Percentiles rank a stretch among this genome's conserved stretches.
Evolutionary conservation across 1,140 invertebrate genomes (phyloP).

Genomic region (Sycobia sp.): DNA sequence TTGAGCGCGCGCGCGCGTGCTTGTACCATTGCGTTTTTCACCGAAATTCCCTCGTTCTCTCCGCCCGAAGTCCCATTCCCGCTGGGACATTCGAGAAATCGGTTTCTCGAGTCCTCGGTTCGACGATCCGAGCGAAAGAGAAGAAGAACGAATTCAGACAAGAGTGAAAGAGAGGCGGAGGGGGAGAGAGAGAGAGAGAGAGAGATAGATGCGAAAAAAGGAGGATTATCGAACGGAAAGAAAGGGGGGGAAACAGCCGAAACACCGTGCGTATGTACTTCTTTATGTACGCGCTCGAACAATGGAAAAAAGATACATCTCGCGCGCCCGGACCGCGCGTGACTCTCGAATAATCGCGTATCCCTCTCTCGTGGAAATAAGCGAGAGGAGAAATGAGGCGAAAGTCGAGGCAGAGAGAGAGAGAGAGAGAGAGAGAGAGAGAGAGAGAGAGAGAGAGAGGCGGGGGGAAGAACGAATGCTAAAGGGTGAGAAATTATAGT

Average conservation of each 20-base stretch:
- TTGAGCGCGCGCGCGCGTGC: too few relatives aligned
- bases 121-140: slow-evolving; percentile 1
- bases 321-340: too few relatives aligned
- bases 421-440: neutral
- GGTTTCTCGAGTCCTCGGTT: slow-evolving; percentile 4
- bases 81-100: slow-evolving; percentile 10
- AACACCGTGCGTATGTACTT: slow-evolving; percentile 20
- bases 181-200: slow-evolving; percentile 7
- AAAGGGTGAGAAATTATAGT: too few relatives aligned
- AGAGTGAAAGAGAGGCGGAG: too few relatives aligned
- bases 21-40: slow-evolving; percentile 17
- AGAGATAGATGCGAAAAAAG: slow-evolving; percentile 9
- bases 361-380: slow-evolving; percentile 26
- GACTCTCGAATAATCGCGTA: slow-evolving; percentile 28
- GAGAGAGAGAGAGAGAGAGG: too few relatives aligned
- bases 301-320: slow-evolving; percentile 35
- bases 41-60: neutral
- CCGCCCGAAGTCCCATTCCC: neutral
- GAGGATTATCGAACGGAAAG: slow-evolving; percentile 34
- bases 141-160: too few relatives aligned
- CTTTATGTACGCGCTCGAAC: slow-evolving; percentile 27
- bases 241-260: slow-evolving; percentile 28
- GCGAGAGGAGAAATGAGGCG: too few relatives aligned
- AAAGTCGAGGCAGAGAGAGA: too few relatives aligned
- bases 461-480: neutral